Evolutionary conservation across 2,888 invertebrate species (phyloP).

Genomic region (Gisinianus flammeolus): DNA sequence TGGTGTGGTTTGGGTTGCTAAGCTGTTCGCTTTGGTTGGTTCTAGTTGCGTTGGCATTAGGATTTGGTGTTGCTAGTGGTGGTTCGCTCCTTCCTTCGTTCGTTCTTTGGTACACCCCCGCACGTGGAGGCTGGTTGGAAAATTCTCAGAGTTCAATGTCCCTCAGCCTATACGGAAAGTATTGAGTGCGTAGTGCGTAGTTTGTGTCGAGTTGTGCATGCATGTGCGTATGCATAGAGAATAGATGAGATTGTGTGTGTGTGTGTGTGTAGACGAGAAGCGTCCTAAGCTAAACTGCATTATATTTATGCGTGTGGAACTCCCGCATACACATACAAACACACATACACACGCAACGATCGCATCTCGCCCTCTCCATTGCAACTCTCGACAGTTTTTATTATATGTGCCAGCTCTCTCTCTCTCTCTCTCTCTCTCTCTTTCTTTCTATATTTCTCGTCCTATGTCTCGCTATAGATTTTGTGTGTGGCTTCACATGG

Average conservation of each 20-base stretch:
- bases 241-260: background rate
- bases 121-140: too few species aligned
- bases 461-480: background rate
- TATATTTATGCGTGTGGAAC: conserved; percentile 37
- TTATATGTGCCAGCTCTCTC: background rate
- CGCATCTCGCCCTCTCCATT: conserved; percentile 11
- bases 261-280: conserved; percentile 7
- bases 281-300: conserved; percentile 33
- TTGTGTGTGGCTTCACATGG: conserved; percentile 26
- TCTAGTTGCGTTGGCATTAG: too few species aligned
- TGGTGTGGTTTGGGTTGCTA: background rate
- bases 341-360: conserved; percentile 4
- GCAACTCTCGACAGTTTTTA: background rate
- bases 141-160: conserved; percentile 57
- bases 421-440: background rate
- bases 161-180: conserved; percentile 41
- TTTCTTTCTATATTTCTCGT: background rate
- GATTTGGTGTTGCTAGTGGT: background rate
- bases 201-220: background rate
- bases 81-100: background rate
- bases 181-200: background rate
- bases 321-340: background rate
- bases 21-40: too few species aligned
- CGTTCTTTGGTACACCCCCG: conserved; percentile 51
- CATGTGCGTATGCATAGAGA: background rate